Base-by-base conservation (phyloP, 2,113 vertebrate genomes). In the Mustela lutreola region DNA sequence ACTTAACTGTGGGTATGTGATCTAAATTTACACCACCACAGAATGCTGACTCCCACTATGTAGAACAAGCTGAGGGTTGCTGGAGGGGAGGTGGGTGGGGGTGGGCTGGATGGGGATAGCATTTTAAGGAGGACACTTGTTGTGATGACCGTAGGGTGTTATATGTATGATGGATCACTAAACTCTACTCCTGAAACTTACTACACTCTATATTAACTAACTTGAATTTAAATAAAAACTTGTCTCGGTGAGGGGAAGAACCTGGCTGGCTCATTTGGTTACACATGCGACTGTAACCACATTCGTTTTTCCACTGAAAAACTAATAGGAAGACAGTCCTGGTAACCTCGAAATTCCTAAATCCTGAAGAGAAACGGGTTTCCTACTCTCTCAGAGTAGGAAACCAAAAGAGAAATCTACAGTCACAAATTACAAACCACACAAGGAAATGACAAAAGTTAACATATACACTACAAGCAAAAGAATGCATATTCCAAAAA, bases 211-310 rank as follows among this genome's bases (percentile, higher is more conserved):
- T 56, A 56, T 56, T 56, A 56, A 53, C 15, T 53, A 53, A 56
- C 53, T n/a, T n/a, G 65, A 70, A n/a, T 70, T n/a, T 70, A 67
- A 67, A 18, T n/a, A 67, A 70, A 70, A 70, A 70, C 15, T 9
- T 70, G 33, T 16, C 6, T 0, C 15, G 6, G 7, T 22, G 65
- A 33, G 3, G 33, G 33, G 31, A 4, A 18, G 7, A n/a, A 18
- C 50, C 50, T 53, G 50, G 14, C 50, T 53, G 50, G 50, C 50
- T 53, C 50, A 15, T 53, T 53, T 53, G 50, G 50, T 53, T 53
- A 53, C 15, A 53, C 50, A 1, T 15, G 50, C 15, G 50, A 53
- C 50, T 53, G 15, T 53, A 53, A 53, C 50, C 50, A 53, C 50
- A 53, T 53, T 53, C 4, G 50, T 53, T 53, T 53, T 53, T 53